phyloP scores from a whole-genome alignment of 1,140 invertebrate species.

The Gryon sp. region DNA sequence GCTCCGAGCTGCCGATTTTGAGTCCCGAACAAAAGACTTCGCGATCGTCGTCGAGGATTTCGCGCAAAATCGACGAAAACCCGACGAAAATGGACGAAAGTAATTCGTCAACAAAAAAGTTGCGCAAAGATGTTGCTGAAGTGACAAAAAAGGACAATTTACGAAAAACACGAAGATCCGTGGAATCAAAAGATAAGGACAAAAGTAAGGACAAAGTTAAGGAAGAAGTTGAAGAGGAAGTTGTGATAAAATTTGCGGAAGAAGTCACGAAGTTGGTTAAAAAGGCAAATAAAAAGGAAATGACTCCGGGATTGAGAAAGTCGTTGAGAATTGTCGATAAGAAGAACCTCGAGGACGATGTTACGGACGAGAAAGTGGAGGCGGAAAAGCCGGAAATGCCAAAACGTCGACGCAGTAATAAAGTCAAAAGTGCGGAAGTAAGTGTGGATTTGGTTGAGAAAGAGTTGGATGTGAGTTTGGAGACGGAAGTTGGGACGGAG shows the following conservation, averaged over 20 bases:
- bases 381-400: conserved; percentile 4
- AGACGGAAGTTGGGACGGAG: not conserved
- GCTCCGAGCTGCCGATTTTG: conserved; percentile 61
- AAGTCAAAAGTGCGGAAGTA: conserved; percentile 17
- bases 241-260: not conserved
- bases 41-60: conserved; percentile 38
- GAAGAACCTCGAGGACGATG: conserved; percentile 45
- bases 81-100: not conserved
- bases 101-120: conserved; percentile 3
- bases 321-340: conserved; percentile 65
- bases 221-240: not conserved
- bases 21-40: conserved; percentile 56
- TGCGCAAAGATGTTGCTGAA: not conserved
- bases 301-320: conserved; percentile 46
- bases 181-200: not conserved
- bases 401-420: conserved; percentile 1
- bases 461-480: conserved; percentile 13
- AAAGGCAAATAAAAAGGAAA: conserved; percentile 14
- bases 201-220: not conserved
- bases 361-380: not conserved
- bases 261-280: not conserved
- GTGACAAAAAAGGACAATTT: not conserved
- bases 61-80: not conserved
- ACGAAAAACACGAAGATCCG: not conserved
- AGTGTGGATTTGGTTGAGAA: no score